Evolutionary conservation across 2,113 vertebrate genomes (phyloP).

Genomic region (Eptesicus fuscus): DNA sequence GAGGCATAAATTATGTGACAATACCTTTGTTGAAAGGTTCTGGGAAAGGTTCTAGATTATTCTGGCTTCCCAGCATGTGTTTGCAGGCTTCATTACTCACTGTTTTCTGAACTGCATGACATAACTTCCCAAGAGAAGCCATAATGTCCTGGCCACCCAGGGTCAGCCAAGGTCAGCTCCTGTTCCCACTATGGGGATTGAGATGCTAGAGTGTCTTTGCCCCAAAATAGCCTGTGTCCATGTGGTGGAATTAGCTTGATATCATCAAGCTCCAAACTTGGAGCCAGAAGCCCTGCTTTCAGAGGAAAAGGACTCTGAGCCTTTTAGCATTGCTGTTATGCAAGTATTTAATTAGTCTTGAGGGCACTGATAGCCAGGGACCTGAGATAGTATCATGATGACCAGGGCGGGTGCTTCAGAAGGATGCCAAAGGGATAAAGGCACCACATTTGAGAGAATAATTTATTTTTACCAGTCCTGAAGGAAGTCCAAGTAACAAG

Average conservation of each 20-base stretch:
- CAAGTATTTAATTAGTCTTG: constrained; percentile 63
- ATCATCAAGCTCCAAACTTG: constrained; percentile 49
- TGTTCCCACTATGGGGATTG: constrained; percentile 43
- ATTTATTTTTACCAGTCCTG: neutral
- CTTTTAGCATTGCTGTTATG: constrained; percentile 56
- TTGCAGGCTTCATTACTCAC: neutral
- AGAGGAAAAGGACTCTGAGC: constrained; percentile 44
- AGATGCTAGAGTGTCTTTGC: constrained; percentile 59
- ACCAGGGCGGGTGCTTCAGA: neutral
- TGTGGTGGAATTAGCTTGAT: constrained; percentile 56
- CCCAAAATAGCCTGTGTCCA: constrained; percentile 65
- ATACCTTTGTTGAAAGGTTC: neutral
- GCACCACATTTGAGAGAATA: neutral
- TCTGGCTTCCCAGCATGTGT: neutral
- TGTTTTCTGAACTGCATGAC: neutral
- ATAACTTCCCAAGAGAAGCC: constrained; percentile 26
- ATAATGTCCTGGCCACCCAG: neutral
- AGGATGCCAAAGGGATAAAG: constrained; percentile 39
- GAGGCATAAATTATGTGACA: neutral
- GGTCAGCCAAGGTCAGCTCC: constrained; percentile 64
- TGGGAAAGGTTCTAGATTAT: neutral
- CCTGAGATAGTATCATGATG: constrained; percentile 31
- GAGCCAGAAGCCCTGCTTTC: constrained; percentile 65
- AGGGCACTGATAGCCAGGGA: constrained; percentile 23
- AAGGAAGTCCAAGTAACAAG: neutral